These are phyloP conservation scores for Pseudomugil gertrudae DNA, from an alignment of 2,797 vertebrate genomes.

Conservation along the genomic window DNA sequence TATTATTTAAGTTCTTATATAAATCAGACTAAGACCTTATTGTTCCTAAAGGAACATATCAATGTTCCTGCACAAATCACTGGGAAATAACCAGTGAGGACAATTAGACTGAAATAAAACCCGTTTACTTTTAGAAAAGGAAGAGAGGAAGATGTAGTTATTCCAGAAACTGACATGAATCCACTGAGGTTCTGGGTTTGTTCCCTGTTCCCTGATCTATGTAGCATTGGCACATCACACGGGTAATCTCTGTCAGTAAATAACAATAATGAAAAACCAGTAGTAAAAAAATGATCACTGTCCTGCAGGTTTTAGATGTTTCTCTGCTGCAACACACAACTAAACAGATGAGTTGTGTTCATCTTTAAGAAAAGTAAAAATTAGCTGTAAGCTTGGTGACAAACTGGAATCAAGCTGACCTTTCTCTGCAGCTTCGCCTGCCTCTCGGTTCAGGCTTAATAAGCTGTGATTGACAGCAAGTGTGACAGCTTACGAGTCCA, in stretches of 20 bases:
- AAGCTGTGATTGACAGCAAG: slow-evolving; percentile 38
- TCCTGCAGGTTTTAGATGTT: too few species aligned
- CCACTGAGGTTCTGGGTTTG: not conserved
- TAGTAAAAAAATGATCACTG: too few species aligned
- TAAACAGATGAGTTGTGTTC: too few species aligned
- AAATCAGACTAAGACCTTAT: not conserved
- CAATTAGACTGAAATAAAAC: too few species aligned
- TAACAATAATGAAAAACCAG: not conserved
- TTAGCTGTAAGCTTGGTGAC: slow-evolving; percentile 6
- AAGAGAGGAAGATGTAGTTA: too few species aligned
- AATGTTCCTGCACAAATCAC: not conserved
- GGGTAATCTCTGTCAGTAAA: not conserved
- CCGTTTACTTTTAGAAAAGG: too few species aligned
- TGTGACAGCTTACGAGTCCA: slow-evolving; percentile 22
- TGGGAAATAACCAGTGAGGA: too few species aligned
- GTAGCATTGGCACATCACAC: not conserved
- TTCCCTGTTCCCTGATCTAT: too few species aligned
- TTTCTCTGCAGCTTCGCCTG: slow-evolving; percentile 24
- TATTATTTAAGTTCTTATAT: not conserved
- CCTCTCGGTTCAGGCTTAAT: slow-evolving; percentile 16
- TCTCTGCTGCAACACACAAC: too few species aligned
- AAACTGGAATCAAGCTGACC: slow-evolving; percentile 30
- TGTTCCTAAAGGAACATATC: not conserved
- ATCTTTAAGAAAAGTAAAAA: slow-evolving; percentile 16
- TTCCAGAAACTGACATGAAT: not conserved